Base-by-base conservation (phyloP, 1,140 invertebrate species). In the Popillia japonica region DNA sequence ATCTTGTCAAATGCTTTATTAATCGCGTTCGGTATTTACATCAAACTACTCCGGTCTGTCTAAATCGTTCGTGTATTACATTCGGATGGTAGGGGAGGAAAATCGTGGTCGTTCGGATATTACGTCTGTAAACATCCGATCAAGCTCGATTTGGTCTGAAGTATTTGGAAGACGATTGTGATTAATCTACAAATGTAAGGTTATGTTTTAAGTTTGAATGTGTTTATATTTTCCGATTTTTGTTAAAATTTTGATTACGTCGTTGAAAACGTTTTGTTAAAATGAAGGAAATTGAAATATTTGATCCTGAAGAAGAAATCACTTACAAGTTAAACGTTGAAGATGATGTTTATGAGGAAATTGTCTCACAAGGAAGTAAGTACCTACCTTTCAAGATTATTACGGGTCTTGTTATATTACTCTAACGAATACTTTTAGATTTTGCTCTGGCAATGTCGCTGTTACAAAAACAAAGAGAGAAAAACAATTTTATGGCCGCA, bases 41-140 rank as follows among this genome's bases (percentile, higher is more conserved):
- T 48, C n/a, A 4, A 34, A 34, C 27, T 2, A 34, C 27, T 1
- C 27, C 4, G 27, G 27, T 34, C 4, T 1, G 27, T 34, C 27
- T 34, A 34, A 34, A 1, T 34, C 27, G 27, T 48, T 48, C 27
- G 1, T 34, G 1, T 48, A 48, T 48, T 48, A 48, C 44, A 48
- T 48, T 48, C 44, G 1, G 44, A 48, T 48, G n/a, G 2, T n/a
- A n/a, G 8, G 44, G 44, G 44, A 48, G 44, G 44, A 3, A 48
- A 48, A 48, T 48, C 44, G 44, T 48, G 44, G 8, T 48, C 44
- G 44, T 48, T 48, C 44, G 44, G 44, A 48, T 48, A 48, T 48
- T 48, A 48, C 2, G 44, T 48, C 44, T 48, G 44, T 48, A 1
- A 7, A 1, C 44, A 7, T 48, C 44, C 44, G 44, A 48, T 48